These are phyloP conservation scores for Lithophane ornitopus DNA, from an alignment of 2,888 invertebrate genomes.

Conservation along the genomic window DNA sequence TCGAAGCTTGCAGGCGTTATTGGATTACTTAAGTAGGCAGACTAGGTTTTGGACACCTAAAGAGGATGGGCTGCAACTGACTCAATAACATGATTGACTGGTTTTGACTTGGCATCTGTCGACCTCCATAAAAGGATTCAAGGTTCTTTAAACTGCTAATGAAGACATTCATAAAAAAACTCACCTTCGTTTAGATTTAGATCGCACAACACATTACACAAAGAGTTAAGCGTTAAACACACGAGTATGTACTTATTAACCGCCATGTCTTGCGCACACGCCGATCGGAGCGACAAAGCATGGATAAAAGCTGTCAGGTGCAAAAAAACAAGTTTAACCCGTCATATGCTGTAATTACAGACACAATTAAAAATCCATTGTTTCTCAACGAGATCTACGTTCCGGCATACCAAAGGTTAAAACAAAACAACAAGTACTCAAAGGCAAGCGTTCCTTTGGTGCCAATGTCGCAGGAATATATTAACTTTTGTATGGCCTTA, in stretches of 20 bases:
- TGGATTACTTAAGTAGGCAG: background rate
- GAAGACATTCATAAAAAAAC: background rate
- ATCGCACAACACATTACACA: constrained; percentile 18
- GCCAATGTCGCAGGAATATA: too few species aligned
- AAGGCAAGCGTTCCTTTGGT: background rate
- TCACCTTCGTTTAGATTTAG: constrained; percentile 36
- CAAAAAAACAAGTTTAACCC: constrained; percentile 22
- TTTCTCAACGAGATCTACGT: too few species aligned
- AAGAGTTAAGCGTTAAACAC: constrained; percentile 23
- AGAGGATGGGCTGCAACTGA: background rate
- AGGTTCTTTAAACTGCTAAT: background rate
- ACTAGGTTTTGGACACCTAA: too few species aligned
- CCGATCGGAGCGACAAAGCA: background rate
- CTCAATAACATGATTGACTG: background rate
- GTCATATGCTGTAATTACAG: too few species aligned
- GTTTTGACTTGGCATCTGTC: background rate
- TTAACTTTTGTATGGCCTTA: background rate
- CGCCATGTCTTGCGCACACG: constrained; percentile 5
- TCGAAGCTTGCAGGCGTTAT: background rate
- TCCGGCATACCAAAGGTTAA: too few species aligned
- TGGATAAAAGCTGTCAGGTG: background rate
- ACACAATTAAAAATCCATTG: too few species aligned
- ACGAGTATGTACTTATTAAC: background rate
- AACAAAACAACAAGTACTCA: background rate
- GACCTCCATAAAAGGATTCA: background rate